Evolutionary conservation across 2,113 vertebrate genomes (phyloP).

Genomic region (Octodon degus): DNA sequence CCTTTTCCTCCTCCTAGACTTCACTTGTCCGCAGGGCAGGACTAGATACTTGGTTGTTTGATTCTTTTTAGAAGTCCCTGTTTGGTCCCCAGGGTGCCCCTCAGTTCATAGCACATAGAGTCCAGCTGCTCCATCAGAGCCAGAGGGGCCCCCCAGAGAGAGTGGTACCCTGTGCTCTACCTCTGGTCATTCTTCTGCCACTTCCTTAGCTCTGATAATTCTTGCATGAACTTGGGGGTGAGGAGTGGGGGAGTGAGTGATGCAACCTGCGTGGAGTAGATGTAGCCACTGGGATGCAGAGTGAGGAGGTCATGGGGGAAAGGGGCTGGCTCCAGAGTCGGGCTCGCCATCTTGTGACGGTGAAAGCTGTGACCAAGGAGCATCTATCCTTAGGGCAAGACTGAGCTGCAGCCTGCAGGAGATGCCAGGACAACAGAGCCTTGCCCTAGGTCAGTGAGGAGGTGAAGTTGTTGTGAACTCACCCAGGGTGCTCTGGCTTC

Average conservation of each 20-base stretch:
- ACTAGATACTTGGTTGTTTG: not conserved
- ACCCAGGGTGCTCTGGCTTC: not conserved
- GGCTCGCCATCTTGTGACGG: not conserved
- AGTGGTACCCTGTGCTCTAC: not conserved
- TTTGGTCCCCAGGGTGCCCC: not conserved
- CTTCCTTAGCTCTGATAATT: not conserved
- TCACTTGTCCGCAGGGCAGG: not conserved
- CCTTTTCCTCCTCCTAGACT: not conserved
- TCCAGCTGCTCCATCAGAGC: not conserved
- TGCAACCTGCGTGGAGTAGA: accelerated
- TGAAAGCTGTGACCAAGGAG: not conserved
- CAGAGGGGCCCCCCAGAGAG: not conserved
- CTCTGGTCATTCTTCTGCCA: not conserved
- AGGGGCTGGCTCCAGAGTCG: not conserved
- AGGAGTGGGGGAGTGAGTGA: too few species aligned
- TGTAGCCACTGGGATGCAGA: too few species aligned
- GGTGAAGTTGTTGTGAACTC: too few species aligned
- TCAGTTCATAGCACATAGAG: not conserved
- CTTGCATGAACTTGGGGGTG: not conserved
- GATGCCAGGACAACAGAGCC: not conserved
- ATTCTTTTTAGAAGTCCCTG: not conserved
- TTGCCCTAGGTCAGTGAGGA: accelerated
- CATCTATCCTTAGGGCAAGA: not conserved
- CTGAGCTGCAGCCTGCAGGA: not conserved
- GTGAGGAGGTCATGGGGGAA: accelerated